Evolutionary conservation across 2,797 vertebrate genomes (phyloP).

Genomic region (Leptoclinus maculatus): DNA sequence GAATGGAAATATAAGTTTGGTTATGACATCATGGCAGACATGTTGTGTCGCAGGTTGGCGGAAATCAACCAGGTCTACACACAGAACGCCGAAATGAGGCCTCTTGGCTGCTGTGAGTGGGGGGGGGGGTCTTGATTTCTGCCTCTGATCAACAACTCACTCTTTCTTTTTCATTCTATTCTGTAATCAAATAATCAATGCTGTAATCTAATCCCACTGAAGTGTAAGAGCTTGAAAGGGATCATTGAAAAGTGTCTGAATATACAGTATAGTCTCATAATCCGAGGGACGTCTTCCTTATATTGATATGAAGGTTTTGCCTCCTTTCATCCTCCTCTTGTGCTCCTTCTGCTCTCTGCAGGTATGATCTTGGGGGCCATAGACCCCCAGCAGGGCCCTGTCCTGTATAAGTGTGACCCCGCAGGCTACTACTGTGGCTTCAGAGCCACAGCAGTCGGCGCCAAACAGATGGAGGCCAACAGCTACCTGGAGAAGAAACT

Average conservation of each 20-base stretch:
- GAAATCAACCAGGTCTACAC: constrained; percentile 88
- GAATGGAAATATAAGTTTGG: constrained; percentile 88
- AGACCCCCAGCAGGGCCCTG: constrained; percentile 81
- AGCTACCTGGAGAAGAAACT: constrained; percentile 87
- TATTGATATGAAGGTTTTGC: not conserved
- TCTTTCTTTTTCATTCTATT: not conserved
- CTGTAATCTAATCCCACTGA: not conserved
- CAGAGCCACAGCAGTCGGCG: constrained; percentile 81
- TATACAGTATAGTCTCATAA: not conserved
- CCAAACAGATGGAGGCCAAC: constrained; percentile 85
- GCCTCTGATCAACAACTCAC: not conserved
- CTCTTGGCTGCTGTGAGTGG: constrained; percentile 87
- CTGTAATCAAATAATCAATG: too few relatives aligned
- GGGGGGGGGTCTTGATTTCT: not conserved
- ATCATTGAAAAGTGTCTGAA: not conserved
- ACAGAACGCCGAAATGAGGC: constrained; percentile 88
- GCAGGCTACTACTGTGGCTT: constrained; percentile 87
- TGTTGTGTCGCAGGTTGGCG: constrained; percentile 83
- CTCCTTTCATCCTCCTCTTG: not conserved
- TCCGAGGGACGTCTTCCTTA: too few relatives aligned
- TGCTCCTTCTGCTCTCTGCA: constrained; percentile 20
- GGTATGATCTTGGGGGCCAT: constrained; percentile 86
- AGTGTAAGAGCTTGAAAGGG: not conserved
- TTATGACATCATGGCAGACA: constrained; percentile 84
- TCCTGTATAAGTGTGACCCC: constrained; percentile 85